These are phyloP conservation scores for Acleris laterana DNA, from an alignment of 2,888 invertebrate species.

Conservation along the genomic window DNA sequence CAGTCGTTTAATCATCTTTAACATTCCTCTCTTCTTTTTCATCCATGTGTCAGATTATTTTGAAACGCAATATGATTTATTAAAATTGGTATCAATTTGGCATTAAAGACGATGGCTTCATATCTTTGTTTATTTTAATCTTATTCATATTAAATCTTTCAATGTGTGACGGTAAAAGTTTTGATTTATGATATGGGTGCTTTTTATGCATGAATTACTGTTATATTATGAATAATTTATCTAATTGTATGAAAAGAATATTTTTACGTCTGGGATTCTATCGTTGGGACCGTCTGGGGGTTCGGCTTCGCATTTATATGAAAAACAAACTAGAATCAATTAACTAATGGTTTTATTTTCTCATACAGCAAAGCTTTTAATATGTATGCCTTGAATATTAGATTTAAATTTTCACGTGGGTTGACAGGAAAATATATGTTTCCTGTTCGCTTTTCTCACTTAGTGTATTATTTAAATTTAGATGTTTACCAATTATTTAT, in stretches of 20 bases:
- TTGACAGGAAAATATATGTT: too few species aligned
- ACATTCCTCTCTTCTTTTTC: not conserved
- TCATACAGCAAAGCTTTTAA: too few species aligned
- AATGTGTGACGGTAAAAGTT: conserved; percentile 54
- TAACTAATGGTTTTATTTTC: too few species aligned
- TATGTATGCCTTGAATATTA: too few species aligned
- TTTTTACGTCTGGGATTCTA: not conserved
- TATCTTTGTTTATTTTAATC: conserved; percentile 67
- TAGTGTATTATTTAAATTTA: too few species aligned
- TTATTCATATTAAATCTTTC: conserved; percentile 58
- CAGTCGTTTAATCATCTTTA: not conserved
- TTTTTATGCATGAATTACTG: conserved; percentile 31
- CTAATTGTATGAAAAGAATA: conserved; percentile 11
- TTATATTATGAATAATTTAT: conserved; percentile 19
- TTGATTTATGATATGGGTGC: conserved; percentile 55
- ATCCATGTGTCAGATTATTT: conserved; percentile 53
- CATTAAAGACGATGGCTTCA: conserved; percentile 57
- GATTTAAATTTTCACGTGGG: too few species aligned
- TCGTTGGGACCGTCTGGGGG: too few species aligned
- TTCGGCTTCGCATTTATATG: too few species aligned
- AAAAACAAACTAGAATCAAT: too few species aligned
- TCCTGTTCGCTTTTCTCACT: too few species aligned
- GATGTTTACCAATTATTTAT: too few species aligned
- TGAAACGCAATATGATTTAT: conserved; percentile 63
- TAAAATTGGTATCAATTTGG: conserved; percentile 62